Conservation (phyloP, 2,888 invertebrate genomes). For the Odontocolon sp. region DNA sequence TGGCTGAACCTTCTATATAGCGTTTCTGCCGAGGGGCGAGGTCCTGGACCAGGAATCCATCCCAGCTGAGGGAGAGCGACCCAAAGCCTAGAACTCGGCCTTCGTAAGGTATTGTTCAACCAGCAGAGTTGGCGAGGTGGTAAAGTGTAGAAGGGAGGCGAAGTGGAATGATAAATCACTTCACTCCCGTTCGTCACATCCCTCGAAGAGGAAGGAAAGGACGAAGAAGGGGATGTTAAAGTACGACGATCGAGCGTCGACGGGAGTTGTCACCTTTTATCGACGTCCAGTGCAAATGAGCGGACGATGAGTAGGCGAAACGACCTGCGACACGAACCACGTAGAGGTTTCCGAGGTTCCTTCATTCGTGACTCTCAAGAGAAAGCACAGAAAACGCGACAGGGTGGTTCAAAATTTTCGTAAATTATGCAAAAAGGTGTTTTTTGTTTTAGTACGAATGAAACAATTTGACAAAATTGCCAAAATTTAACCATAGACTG, state of each 20-base stretch:
- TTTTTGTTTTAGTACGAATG: no score
- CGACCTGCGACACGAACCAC: conserved; percentile 3
- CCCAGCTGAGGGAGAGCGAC: conserved; percentile 10
- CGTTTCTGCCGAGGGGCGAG: not conserved
- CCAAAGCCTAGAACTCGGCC: conserved; percentile 17
- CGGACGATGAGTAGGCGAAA: conserved; percentile 25
- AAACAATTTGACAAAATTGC: no score
- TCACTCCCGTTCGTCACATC: not conserved
- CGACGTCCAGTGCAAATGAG: conserved; percentile 37
- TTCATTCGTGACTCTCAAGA: not conserved
- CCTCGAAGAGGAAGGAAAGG: not conserved
- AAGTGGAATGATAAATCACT: conserved; percentile 32
- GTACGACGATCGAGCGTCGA: conserved; percentile 1
- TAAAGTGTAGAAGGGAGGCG: not conserved
- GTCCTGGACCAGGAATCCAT: conserved; percentile 6
- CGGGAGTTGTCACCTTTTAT: conserved; percentile 33
- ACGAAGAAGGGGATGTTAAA: not conserved
- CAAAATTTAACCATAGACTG: no score
- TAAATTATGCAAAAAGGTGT: not conserved
- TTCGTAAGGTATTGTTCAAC: conserved; percentile 9
- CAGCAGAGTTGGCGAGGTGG: not conserved
- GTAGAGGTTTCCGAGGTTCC: not conserved
- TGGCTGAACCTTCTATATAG: no score
- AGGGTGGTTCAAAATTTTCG: not conserved
- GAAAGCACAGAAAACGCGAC: not conserved